Evolutionary conservation across 2,888 invertebrate genomes (phyloP).

Genomic region (Malthinus seriepunctatus): DNA sequence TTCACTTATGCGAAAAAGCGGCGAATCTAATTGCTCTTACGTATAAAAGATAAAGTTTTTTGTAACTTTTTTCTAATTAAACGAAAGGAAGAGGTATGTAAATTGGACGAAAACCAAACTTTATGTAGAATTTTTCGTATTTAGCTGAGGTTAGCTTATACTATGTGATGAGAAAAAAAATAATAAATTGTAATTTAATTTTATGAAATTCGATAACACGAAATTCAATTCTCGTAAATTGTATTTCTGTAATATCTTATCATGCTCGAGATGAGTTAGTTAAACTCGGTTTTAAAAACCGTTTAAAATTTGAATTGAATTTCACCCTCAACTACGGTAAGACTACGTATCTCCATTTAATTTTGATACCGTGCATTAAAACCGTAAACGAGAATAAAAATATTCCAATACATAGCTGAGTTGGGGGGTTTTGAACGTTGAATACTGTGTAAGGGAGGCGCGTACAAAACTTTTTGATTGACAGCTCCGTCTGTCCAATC

Average conservation of each 20-base stretch:
- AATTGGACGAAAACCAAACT: too few species aligned
- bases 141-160: too few species aligned
- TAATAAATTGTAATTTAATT: conserved; percentile 15
- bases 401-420: conserved; percentile 53
- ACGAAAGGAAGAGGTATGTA: too few species aligned
- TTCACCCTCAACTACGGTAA: conserved; percentile 32
- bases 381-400: conserved; percentile 51
- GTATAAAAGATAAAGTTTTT: too few species aligned
- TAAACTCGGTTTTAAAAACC: conserved; percentile 54
- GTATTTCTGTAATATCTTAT: conserved; percentile 31
- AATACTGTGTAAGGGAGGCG: conserved; percentile 47
- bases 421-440: conserved; percentile 41
- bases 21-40: too few species aligned
- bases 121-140: too few species aligned
- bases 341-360: conserved; percentile 51
- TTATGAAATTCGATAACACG: conserved; percentile 25
- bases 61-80: too few species aligned
- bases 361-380: conserved; percentile 54
- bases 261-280: conserved; percentile 39
- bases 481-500: conserved; percentile 80
- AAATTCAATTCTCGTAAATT: conserved; percentile 30
- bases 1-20: too few species aligned
- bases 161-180: not conserved
- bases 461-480: conserved; percentile 69
- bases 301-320: conserved; percentile 55